Evolutionary conservation across 37 sponge, comb jelly and placozoan genomes (phyloP), one percentile per base, ranked within the genome.

Genomic region (Aplysina aerophoba): DNA sequence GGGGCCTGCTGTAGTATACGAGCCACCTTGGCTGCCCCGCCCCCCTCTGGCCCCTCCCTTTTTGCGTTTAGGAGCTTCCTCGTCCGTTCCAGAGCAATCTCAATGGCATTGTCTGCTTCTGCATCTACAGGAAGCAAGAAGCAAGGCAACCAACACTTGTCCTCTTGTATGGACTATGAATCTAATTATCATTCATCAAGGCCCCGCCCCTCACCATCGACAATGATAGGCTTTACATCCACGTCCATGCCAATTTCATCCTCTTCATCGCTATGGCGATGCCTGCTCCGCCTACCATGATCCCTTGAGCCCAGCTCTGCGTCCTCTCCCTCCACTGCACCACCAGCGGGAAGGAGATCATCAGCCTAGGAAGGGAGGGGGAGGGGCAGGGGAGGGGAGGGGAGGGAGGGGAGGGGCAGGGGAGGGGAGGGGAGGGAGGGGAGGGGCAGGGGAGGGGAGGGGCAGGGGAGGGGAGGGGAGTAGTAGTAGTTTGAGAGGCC

Each of bases 21-120:
- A 19, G 53, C 82, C 81, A 91, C 88, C 55, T 81, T 87, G 17
- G 80, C 85, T 4, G 91, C 85, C 56, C 91, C 91, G 22, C 39
- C 63, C 16, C n/a, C 30, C 27, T 57, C 62, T 3, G 55, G 24
- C 5, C 11, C 41, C 24, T 30, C 21, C 59, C 34, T 67, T 0
- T 38, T 31, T 19, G 74, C 12, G 3, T 87, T 61, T 21, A 91
- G 69, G 50, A 91, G 37, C 71, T 86, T 75, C 20, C 94, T 67
- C 14, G 89, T 89, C 38, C 94, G 85, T 8, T 64, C 59, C 15
- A 86, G 87, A 79, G 87, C 87, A 44, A 27, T n/a, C 59, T 86
- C 87, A n/a, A 86, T 55, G 12, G 79, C 81, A 80, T 61, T 85
- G 58, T 85, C 86, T 74, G 60, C 86, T 0, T 85, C 86, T 77